Evolutionary conservation across 2,888 invertebrate genomes (phyloP).

Genomic region (Amiota minor): DNA sequence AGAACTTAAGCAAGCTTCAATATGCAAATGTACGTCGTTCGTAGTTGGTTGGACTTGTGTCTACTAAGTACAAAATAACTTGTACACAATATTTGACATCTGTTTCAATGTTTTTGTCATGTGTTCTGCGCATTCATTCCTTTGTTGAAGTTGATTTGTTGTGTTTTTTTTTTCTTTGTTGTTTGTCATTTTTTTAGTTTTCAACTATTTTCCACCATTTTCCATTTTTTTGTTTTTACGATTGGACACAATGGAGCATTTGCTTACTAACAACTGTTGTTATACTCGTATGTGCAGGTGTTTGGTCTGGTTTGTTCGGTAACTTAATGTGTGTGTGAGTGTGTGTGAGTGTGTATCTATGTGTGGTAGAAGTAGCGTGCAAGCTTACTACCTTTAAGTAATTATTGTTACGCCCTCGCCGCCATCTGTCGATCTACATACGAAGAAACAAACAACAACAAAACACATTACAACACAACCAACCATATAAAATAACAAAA

Average conservation of each 20-base stretch:
- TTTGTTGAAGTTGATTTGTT: background rate
- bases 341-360: background rate
- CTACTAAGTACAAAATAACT: too few relatives aligned
- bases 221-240: background rate
- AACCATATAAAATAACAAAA: slow-evolving; percentile 39
- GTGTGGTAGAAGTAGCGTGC: slow-evolving; percentile 7
- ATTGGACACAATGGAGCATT: slow-evolving; percentile 18
- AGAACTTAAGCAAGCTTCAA: slow-evolving; percentile 7
- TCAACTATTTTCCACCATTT: too few relatives aligned
- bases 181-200: too few relatives aligned
- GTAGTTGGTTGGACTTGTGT: too few relatives aligned
- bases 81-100: too few relatives aligned
- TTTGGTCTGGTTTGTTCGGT: slow-evolving; percentile 9
- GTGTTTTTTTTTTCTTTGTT: background rate
- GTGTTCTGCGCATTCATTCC: background rate
- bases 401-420: slow-evolving; percentile 44
- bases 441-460: slow-evolving; percentile 15
- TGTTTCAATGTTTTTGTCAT: background rate
- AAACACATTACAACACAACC: slow-evolving; percentile 35
- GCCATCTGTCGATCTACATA: slow-evolving; percentile 42
- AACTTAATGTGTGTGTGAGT: too few relatives aligned
- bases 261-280: slow-evolving; percentile 19
- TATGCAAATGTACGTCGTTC: slow-evolving; percentile 1
- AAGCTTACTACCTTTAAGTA: slow-evolving; percentile 33
- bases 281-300: background rate